Evolutionary conservation across 2,113 vertebrate genomes (phyloP).

Genomic region (Actenoides hombroni): DNA sequence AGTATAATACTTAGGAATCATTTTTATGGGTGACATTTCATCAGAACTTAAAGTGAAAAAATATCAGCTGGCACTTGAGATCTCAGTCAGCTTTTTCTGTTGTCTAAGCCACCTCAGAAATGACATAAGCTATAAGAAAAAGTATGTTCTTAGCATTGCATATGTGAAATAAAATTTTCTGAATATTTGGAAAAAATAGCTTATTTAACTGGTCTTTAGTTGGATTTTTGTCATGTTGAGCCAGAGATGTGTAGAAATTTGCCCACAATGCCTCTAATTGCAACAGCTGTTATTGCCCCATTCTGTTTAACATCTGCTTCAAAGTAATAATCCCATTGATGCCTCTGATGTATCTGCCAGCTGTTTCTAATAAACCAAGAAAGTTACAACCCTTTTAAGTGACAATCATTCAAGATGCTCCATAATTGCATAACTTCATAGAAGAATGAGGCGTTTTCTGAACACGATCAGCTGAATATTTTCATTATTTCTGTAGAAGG

Average conservation of each 20-base stretch:
- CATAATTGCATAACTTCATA: background rate
- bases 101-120: background rate
- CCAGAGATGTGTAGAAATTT: conserved; percentile 15
- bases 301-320: conserved; percentile 68
- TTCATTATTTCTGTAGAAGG: background rate
- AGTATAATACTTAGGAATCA: background rate
- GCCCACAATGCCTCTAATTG: conserved; percentile 54
- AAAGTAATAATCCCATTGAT: conserved; percentile 29
- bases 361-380: conserved; percentile 61
- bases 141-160: background rate
- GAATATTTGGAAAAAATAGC: conserved; percentile 3
- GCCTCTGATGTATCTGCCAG: conserved; percentile 44
- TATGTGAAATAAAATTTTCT: background rate
- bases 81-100: background rate
- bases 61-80: background rate
- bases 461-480: background rate
- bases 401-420: conserved; percentile 50
- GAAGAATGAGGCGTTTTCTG: background rate
- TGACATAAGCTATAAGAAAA: background rate
- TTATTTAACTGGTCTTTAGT: conserved; percentile 15
- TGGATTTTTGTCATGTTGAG: conserved; percentile 39
- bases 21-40: background rate
- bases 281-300: conserved; percentile 35
- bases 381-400: conserved; percentile 59
- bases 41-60: background rate